Conservation (phyloP, 2,113 vertebrate species). For the Nipponia nippon region DNA sequence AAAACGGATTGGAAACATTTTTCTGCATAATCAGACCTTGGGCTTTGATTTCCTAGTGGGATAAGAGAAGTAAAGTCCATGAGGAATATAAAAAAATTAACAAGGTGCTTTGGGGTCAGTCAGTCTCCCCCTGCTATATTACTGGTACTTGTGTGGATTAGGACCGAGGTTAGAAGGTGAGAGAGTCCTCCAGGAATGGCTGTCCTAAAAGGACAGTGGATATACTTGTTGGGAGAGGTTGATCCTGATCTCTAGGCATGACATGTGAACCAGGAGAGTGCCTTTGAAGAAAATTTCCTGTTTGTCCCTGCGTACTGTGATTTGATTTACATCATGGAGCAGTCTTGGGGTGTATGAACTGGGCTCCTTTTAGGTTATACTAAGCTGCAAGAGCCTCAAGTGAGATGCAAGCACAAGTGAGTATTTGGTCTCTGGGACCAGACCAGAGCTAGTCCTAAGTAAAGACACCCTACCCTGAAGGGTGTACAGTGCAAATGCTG, state of each 20-base stretch:
- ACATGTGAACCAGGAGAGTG: neutral
- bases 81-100: neutral
- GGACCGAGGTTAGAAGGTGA: neutral
- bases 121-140: neutral
- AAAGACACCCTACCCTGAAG: neutral
- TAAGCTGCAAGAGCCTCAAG: neutral
- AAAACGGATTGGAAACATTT: neutral
- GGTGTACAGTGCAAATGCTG: neutral
- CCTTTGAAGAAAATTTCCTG: neutral
- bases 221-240: neutral
- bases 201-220: neutral
- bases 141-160: neutral
- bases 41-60: neutral
- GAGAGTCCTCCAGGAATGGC: neutral
- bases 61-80: neutral
- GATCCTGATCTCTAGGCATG: neutral
- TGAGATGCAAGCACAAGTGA: neutral
- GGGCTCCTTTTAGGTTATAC: neutral
- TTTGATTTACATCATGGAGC: neutral
- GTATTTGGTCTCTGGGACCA: neutral
- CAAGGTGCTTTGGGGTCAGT: neutral
- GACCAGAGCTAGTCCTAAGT: neutral
- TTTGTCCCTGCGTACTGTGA: neutral
- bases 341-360: neutral
- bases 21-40: neutral